These are phyloP conservation scores for Teleopsis dalmanni DNA, from an alignment of 1,140 invertebrate genomes.

Conservation along the genomic window DNA sequence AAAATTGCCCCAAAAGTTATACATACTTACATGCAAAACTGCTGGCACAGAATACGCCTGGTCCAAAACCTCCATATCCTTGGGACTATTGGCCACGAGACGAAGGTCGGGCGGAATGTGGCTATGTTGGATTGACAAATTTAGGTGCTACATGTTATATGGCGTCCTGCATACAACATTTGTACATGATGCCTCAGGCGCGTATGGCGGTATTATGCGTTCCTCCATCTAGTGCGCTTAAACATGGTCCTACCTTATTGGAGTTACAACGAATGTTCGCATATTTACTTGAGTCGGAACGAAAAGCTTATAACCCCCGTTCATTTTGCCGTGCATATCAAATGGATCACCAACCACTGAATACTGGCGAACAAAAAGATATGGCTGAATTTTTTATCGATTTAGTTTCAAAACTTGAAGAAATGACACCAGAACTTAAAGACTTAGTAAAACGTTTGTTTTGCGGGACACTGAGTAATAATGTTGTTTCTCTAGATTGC, in stretches of 20 bases:
- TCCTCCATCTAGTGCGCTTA: conserved; percentile 53
- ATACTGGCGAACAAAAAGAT: conserved; percentile 94
- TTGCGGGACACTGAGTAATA: conserved; percentile 88
- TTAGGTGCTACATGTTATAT: conserved; percentile 94
- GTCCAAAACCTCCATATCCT: conserved; percentile 75
- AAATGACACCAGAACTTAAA: conserved; percentile 89
- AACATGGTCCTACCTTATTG: conserved; percentile 73
- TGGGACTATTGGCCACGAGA: conserved; percentile 98
- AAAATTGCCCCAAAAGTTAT: conserved; percentile 79
- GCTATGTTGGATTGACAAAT: conserved; percentile 90
- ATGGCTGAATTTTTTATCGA: conserved; percentile 98
- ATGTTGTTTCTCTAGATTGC: conserved; percentile 90
- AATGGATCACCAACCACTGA: conserved; percentile 92
- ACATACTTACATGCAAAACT: conserved; percentile 72
- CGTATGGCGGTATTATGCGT: conserved; percentile 67
- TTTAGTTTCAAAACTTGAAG: conserved; percentile 89
- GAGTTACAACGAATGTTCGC: conserved; percentile 94
- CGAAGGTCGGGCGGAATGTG: conserved; percentile 85
- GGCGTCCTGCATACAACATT: conserved; percentile 93
- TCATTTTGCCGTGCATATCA: conserved; percentile 95
- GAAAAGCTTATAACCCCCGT: conserved; percentile 90
- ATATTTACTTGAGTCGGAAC: conserved; percentile 85
- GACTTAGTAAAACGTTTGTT: conserved; percentile 85
- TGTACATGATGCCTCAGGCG: conserved; percentile 93
- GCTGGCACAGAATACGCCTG: conserved; percentile 76